phyloP scores from a whole-genome alignment of 1,140 invertebrate genomes.

The Platyura marginata region DNA sequence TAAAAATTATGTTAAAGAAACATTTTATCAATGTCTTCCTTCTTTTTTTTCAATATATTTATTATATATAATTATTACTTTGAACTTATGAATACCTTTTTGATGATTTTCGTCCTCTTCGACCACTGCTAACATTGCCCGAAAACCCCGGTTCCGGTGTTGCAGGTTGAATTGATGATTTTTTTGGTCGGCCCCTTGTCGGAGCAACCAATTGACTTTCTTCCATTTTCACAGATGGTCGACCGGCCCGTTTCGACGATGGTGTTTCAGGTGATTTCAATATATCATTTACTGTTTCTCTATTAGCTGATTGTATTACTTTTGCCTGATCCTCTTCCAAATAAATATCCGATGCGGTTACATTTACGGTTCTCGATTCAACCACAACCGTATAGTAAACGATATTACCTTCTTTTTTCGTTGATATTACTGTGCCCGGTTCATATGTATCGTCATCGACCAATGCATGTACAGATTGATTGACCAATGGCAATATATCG shows the following conservation, averaged over 20 bases:
- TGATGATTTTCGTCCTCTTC: constrained; percentile 1
- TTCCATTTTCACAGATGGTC: neutral
- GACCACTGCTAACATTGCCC: neutral
- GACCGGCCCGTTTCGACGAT: neutral
- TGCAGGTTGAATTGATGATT: neutral
- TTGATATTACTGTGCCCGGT: constrained; percentile 24
- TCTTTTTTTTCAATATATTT: too few relatives aligned
- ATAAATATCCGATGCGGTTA: constrained; percentile 27
- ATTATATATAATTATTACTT: too few relatives aligned
- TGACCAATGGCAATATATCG: constrained; percentile 26
- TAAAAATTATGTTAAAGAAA: too few relatives aligned
- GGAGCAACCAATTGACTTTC: neutral
- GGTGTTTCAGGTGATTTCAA: neutral
- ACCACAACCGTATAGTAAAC: constrained; percentile 28
- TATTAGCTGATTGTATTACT: constrained; percentile 12
- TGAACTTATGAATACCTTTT: too few relatives aligned
- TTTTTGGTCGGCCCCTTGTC: neutral
- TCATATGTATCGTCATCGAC: constrained; percentile 28
- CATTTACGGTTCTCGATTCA: constrained; percentile 26
- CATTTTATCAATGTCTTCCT: too few relatives aligned
- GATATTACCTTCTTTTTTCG: constrained; percentile 24
- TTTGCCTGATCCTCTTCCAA: constrained; percentile 29
- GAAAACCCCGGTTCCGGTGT: constrained; percentile 4
- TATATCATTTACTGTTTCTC: neutral
- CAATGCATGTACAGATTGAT: constrained; percentile 28